Percentiles rank a stretch among this genome's conserved stretches.
phyloP scores from a whole-genome alignment of 2,797 vertebrate species.

The Tragelaphus oryx region DNA sequence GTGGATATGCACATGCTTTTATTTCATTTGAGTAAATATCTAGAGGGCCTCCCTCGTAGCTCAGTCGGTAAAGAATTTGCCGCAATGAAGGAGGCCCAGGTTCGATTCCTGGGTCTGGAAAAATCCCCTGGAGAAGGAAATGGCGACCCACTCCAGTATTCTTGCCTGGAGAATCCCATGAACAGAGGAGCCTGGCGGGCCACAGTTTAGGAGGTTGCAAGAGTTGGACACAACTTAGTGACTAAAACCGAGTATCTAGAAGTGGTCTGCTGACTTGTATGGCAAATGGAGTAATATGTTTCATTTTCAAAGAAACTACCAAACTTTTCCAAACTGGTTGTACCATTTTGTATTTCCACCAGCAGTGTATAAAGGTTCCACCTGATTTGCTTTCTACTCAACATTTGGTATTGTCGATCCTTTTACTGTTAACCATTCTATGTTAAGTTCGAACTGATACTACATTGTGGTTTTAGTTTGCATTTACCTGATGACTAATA shows the following conservation, averaged over 20 bases:
- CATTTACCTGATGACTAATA: conserved; percentile 40
- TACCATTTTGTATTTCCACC: background rate
- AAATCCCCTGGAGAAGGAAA: background rate
- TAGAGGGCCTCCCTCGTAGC: background rate
- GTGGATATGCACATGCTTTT: background rate
- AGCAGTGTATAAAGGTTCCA: background rate
- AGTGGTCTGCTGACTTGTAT: background rate
- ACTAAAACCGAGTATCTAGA: background rate
- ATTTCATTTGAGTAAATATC: background rate
- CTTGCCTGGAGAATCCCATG: background rate
- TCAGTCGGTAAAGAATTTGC: background rate
- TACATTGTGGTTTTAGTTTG: conserved; percentile 35
- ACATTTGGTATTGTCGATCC: background rate
- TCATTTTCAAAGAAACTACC: conserved; percentile 18
- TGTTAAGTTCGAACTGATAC: background rate
- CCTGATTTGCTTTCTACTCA: background rate
- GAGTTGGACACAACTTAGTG: background rate
- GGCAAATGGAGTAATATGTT: background rate
- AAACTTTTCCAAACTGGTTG: background rate
- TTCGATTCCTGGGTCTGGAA: background rate
- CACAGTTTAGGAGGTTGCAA: background rate
- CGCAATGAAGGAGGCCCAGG: background rate
- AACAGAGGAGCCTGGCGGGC: background rate
- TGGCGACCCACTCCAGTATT: background rate
- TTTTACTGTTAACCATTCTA: conserved; percentile 4